These are phyloP conservation scores for Cataglyphis rosenhaueri DNA, from an alignment of 2,888 invertebrate genomes.

Conservation along the genomic window DNA sequence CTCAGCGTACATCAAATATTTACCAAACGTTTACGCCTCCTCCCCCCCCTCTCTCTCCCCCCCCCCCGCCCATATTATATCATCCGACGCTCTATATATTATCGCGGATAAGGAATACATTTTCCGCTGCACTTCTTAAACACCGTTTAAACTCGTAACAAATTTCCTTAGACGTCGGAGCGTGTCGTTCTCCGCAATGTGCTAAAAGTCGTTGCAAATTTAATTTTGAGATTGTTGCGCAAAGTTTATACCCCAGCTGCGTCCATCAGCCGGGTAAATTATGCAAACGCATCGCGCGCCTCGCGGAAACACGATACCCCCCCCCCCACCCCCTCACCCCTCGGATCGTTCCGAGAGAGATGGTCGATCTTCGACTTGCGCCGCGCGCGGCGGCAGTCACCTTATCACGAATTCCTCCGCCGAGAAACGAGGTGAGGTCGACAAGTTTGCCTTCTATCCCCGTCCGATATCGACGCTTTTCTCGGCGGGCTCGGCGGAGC, in stretches of 20 bases:
- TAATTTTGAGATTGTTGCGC: slow-evolving; percentile 54
- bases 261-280: slow-evolving; percentile 53
- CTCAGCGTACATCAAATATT: background rate
- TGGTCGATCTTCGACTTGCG: slow-evolving; percentile 45
- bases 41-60: too few species aligned
- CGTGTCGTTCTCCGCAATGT: slow-evolving; percentile 29
- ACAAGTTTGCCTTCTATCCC: slow-evolving; percentile 30
- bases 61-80: background rate
- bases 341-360: slow-evolving; percentile 6
- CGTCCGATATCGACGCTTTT: slow-evolving; percentile 39
- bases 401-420: slow-evolving; percentile 40
- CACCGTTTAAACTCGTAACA: slow-evolving; percentile 42
- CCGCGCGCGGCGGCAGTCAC: slow-evolving; percentile 5
- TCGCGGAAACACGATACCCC: slow-evolving; percentile 39
- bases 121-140: slow-evolving; percentile 27
- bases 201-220: slow-evolving; percentile 53
- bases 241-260: slow-evolving; percentile 47
- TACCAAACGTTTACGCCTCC: slow-evolving; percentile 10
- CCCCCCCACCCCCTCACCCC: too few species aligned
- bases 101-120: background rate
- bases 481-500: slow-evolving; percentile 2
- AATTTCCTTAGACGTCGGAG: slow-evolving; percentile 16
- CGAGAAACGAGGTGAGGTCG: slow-evolving; percentile 5
- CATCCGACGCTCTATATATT: slow-evolving; percentile 5
- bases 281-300: slow-evolving; percentile 51